These are phyloP conservation scores for Sweltsa coloradensis DNA, from an alignment of 1,140 invertebrate species.

Conservation along the genomic window DNA sequence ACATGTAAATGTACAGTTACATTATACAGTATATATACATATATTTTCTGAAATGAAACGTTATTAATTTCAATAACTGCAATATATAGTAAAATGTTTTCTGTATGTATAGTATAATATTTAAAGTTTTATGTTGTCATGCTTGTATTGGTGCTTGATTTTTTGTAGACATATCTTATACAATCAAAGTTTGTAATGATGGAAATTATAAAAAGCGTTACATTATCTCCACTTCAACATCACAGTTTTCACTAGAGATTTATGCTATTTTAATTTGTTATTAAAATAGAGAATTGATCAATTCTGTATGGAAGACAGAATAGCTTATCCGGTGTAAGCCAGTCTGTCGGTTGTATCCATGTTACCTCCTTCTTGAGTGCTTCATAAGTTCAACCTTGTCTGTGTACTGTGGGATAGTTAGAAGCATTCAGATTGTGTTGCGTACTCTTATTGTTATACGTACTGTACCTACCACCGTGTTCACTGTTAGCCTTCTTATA, in stretches of 20 bases:
- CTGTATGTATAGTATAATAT: conserved; percentile 12
- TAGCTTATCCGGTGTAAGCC: too few species aligned
- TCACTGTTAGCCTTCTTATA: conserved; percentile 13
- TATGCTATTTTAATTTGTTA: not conserved
- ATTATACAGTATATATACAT: conserved; percentile 11
- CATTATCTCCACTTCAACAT: conserved; percentile 2
- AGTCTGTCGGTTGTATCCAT: not conserved
- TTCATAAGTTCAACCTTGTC: not conserved
- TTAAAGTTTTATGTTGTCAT: conserved; percentile 13
- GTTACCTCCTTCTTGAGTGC: conserved; percentile 1
- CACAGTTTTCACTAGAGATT: not conserved
- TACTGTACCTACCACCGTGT: conserved; percentile 9
- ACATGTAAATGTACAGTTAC: conserved; percentile 6
- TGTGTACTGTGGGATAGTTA: not conserved
- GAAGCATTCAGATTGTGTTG: not conserved
- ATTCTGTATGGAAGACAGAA: not conserved
- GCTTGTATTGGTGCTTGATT: conserved; percentile 11
- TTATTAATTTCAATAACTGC: conserved; percentile 12
- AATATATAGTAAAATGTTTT: conserved; percentile 10
- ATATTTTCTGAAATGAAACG: too few species aligned
- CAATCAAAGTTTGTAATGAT: not conserved
- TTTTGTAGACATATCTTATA: conserved; percentile 8
- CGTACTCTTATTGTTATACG: not conserved
- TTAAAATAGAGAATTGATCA: not conserved
- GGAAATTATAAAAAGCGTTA: conserved; percentile 2